Evolutionary conservation across 2,888 invertebrate species (phyloP), one percentile per base, ranked within the genome.

Genomic region (Himalopsyche kuldschensis): DNA sequence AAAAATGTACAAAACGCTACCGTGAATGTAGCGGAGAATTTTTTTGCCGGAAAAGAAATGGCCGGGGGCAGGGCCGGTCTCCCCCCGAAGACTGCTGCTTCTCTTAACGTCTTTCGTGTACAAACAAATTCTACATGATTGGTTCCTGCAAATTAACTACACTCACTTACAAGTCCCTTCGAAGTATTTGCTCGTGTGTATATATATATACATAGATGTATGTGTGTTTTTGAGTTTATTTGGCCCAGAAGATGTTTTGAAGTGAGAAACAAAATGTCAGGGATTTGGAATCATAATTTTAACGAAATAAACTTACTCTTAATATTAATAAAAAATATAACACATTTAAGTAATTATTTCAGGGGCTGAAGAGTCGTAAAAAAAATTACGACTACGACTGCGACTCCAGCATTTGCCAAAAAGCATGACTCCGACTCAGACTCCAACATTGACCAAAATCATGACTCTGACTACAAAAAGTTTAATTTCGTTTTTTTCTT

Each of bases 111-210:
- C 46, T 79, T 47, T 48, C 79, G 79, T 48, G 79, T 31, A 79
- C 79, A 79, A 79, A 79, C 79, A 79, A 79, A 79, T 79, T 79
- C 79, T 47, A 79, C 47, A 79, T 79, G 79, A 79, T 79, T 79
- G 79, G 79, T 79, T 79, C 31, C 31, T 31, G 48, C 47, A 47
- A 79, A 79, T 79, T 79, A 79, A 31, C 31, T 79, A 55, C 55
- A 55, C 55, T 55, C 20, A 20, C 55, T 55, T 55, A 55, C 20
- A 55, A 55, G 55, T 8, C 1, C 4, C 55, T 55, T 55, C 55
- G 55, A 55, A 20, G 55, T 55, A 55, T 55, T 55, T 20, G 55
- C 55, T 20, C 10, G 55, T 55, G 55, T n/a, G n/a, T n/a, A n/a
- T n/a, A n/a, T n/a, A n/a, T n/a, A n/a, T n/a, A n/a, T n/a, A n/a